phyloP scores from a whole-genome alignment of 2,113 vertebrate species.

The Mustela lutreola region DNA sequence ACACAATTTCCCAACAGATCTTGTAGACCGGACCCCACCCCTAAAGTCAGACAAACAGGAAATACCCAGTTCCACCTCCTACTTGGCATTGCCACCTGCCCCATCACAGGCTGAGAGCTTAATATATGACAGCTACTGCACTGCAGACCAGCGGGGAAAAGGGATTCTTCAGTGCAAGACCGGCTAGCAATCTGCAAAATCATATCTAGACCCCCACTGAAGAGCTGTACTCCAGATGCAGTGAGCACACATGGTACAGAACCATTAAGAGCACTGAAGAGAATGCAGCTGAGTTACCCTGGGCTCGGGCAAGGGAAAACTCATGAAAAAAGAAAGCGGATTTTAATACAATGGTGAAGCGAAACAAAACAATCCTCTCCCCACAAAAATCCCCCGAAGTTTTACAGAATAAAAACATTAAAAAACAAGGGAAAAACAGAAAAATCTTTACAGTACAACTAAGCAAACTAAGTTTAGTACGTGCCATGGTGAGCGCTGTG shows the following conservation, averaged over 20 bases:
- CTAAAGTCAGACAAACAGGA: background rate
- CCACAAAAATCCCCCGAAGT: background rate
- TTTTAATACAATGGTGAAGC: background rate
- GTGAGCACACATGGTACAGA: background rate
- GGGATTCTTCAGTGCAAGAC: background rate
- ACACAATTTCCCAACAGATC: background rate
- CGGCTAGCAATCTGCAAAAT: background rate
- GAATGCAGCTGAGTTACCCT: rapidly evolving
- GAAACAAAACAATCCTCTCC: background rate
- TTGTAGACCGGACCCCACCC: background rate
- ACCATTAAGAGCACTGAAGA: rapidly evolving
- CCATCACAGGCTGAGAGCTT: background rate
- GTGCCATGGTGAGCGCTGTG: too few species aligned
- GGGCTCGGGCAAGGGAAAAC: background rate
- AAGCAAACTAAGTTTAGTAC: background rate
- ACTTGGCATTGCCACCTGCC: background rate
- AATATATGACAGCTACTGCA: background rate
- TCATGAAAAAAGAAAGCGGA: background rate
- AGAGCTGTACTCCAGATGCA: background rate
- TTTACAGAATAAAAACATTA: background rate
- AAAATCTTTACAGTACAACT: background rate
- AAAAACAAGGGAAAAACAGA: background rate
- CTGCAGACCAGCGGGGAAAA: background rate
- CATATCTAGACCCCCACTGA: background rate
- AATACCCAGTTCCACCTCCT: background rate